phyloP scores from a whole-genome alignment of 2,797 vertebrate genomes.

The Phalanger gymnotis region DNA sequence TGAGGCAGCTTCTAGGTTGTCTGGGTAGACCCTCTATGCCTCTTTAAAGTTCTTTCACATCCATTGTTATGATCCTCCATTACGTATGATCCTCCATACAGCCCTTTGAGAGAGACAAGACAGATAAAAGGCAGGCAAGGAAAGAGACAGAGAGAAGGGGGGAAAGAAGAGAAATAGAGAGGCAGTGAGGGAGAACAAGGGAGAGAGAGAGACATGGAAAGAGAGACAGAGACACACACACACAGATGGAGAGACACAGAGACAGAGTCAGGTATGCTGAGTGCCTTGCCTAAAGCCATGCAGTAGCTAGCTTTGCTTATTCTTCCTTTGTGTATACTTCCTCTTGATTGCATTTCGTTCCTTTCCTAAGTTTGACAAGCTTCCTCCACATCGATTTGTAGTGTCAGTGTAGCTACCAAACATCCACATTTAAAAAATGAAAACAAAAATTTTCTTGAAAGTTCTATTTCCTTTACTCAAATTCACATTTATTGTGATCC shows the following conservation, averaged over 20 bases:
- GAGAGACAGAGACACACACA: too few relatives aligned
- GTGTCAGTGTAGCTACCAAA: background rate
- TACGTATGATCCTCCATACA: background rate
- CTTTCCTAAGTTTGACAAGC: background rate
- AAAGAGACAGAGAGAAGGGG: background rate
- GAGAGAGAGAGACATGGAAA: too few relatives aligned
- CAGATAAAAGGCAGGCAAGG: too few relatives aligned
- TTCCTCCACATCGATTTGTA: background rate
- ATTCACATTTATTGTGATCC: background rate
- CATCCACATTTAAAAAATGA: background rate
- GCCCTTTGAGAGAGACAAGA: background rate
- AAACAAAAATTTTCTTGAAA: background rate
- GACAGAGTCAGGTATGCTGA: background rate
- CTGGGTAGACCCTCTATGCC: background rate
- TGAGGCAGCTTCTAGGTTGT: background rate
- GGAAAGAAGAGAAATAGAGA: background rate
- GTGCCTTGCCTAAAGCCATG: background rate
- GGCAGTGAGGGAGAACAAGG: background rate
- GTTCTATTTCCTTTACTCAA: background rate
- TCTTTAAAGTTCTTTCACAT: background rate
- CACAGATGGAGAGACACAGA: background rate
- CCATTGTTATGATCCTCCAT: background rate
- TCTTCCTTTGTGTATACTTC: background rate
- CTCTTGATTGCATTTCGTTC: background rate
- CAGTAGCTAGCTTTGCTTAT: background rate